Evolutionary conservation across 2,113 vertebrate species (phyloP).

Genomic region (Otis tarda): DNA sequence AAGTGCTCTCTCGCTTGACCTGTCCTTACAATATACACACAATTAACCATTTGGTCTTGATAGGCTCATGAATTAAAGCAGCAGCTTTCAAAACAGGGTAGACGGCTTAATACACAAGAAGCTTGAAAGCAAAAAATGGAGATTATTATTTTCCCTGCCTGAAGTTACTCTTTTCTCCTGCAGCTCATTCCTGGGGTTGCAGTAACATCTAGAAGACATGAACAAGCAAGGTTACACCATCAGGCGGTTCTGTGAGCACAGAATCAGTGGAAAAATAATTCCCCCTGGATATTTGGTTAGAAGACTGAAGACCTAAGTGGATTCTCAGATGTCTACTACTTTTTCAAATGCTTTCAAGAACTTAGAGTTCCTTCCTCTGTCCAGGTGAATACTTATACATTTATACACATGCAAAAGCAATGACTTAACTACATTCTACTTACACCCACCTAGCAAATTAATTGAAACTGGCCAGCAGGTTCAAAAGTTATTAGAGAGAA

Average conservation of each 20-base stretch:
- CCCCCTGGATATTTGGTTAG: neutral
- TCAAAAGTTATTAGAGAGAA: neutral
- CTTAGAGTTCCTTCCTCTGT: neutral
- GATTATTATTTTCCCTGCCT: neutral
- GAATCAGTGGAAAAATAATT: neutral
- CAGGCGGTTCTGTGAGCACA: neutral
- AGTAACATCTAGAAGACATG: neutral
- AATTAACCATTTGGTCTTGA: conserved; percentile 34
- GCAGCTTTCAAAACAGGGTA: neutral
- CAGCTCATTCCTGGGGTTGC: neutral
- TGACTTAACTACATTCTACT: neutral
- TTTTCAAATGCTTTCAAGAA: neutral
- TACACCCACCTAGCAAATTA: neutral
- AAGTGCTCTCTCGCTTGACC: conserved; percentile 24
- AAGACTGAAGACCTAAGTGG: neutral
- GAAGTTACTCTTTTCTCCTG: neutral
- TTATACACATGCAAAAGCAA: neutral
- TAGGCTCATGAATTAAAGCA: conserved; percentile 38
- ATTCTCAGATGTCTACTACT: neutral
- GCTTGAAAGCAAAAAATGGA: neutral
- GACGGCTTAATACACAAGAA: neutral
- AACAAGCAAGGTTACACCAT: neutral
- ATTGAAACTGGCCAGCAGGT: neutral
- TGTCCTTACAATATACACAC: conserved; percentile 26
- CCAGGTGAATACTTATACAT: neutral